Evolutionary conservation across 2,888 invertebrate species (phyloP).

Genomic region (Philhelius pedissequus): DNA sequence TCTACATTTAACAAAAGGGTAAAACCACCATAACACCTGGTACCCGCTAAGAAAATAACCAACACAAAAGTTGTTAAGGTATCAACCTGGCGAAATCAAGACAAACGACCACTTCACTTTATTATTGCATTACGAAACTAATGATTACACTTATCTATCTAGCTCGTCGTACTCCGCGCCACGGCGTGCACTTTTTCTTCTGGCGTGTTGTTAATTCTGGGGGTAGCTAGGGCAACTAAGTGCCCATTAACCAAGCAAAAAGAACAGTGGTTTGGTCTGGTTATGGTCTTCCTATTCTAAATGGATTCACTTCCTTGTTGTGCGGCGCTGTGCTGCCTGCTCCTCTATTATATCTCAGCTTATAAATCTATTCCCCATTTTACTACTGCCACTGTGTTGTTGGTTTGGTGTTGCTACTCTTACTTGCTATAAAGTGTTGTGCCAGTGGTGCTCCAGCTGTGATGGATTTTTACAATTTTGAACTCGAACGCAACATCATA

Average conservation of each 20-base stretch:
- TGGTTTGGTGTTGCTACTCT: not conserved
- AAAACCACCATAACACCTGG: slow-evolving; percentile 47
- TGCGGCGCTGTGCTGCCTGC: not conserved
- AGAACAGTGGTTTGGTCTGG: slow-evolving; percentile 30
- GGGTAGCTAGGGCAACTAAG: slow-evolving; percentile 59
- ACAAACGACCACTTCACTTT: slow-evolving; percentile 67
- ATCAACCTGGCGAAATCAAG: slow-evolving; percentile 58
- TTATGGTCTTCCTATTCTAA: slow-evolving; percentile 59
- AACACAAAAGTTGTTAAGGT: not conserved
- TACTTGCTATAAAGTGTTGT: too few species aligned
- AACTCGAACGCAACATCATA: slow-evolving; percentile 65
- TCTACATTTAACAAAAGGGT: not conserved
- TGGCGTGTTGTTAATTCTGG: slow-evolving; percentile 31
- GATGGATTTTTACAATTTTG: slow-evolving; percentile 64
- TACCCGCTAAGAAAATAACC: not conserved
- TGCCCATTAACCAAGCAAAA: slow-evolving; percentile 56
- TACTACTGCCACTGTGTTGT: slow-evolving; percentile 58
- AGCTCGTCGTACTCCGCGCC: not conserved
- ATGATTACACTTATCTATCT: slow-evolving; percentile 61
- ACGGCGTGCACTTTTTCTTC: not conserved
- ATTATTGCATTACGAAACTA: slow-evolving; percentile 66
- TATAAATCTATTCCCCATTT: slow-evolving; percentile 60
- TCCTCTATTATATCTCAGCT: slow-evolving; percentile 28
- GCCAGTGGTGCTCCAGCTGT: too few species aligned
- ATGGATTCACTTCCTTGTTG: slow-evolving; percentile 67